Base-by-base conservation (phyloP, 1,140 invertebrate genomes). In the Drosophila persimilis region DNA sequence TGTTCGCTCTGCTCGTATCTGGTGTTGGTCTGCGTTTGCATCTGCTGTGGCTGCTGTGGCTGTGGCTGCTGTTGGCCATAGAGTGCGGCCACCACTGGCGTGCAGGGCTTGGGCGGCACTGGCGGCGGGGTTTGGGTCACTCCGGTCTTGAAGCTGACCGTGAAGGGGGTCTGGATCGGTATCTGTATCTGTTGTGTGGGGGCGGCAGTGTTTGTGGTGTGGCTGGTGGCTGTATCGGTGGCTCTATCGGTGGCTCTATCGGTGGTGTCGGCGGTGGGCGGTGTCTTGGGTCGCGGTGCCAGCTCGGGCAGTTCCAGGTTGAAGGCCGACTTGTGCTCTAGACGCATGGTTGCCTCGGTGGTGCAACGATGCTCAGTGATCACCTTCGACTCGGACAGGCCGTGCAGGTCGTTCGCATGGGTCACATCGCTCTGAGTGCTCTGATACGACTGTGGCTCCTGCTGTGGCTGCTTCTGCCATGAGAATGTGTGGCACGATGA, bases 341-440 rank as follows among this genome's bases (percentile, higher is more conserved):
- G 83, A 77, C 90, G 90, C 88, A 91, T 91, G 47, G 91, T 91
- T 80, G 91, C 90, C 79, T 91, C 90, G 59, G 91, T 91, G 55
- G 90, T 91, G 79, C 90, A 90, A 90, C 88, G 90, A 88, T 91
- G 91, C 84, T 91, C 90, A 81, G 90, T 91, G 66, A 89, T 89
- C 41, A 91, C 88, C 66, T 91, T 91, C 72, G 91, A 90, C 79
- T 91, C 91, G 61, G 81, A 81, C 53, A 90, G 71, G 72, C 90
- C 90, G 81, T 91, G 90, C 67, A 89, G 64, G 77, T 91, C 90
- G 57, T 83, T 80, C 22, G 75, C 73, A 51, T 76, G 85, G 65
- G 79, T 79, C 57, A 70, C 73, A 55, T 91, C 85, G 50, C 58
- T 73, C 45, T 91, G 72, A 31, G 59, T 80, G 15, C 44, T 89